These are phyloP conservation scores for Antechinus stuartii DNA, from an alignment of 2,113 vertebrate species.

Conservation along the genomic window DNA sequence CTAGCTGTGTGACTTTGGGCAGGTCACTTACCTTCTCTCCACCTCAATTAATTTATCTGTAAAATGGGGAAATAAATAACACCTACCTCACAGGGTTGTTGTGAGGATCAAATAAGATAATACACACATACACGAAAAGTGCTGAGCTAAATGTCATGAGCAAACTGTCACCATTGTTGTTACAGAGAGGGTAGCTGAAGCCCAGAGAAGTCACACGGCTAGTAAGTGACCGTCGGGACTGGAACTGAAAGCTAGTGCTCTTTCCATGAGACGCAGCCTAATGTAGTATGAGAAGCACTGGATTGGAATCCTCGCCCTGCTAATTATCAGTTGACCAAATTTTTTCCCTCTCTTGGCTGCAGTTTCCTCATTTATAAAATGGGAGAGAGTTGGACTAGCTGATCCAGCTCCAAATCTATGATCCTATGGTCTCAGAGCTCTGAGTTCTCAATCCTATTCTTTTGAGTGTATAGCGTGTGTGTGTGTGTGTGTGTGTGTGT, in stretches of 20 bases:
- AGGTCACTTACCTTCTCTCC: background rate
- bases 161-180: background rate
- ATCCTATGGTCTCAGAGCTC: background rate
- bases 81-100: slow-evolving; percentile 5
- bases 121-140: background rate
- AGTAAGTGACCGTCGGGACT: background rate
- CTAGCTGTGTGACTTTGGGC: background rate
- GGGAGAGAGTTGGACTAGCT: background rate
- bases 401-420: background rate
- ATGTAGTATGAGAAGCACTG: background rate
- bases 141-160: background rate
- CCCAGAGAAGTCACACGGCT: background rate
- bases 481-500: background rate
- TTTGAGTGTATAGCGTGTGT: background rate
- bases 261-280: background rate
- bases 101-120: background rate
- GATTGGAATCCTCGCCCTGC: background rate
- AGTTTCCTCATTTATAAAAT: background rate
- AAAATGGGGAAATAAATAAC: background rate
- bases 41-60: background rate
- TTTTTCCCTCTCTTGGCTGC: background rate
- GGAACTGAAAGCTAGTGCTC: background rate
- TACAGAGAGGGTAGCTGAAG: background rate
- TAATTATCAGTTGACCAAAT: background rate
- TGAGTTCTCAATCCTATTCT: background rate